A percentile compares a stretch with the other conserved stretches of the same genome.
These are phyloP conservation scores for Electrona antarctica DNA, from an alignment of 2,113 vertebrate genomes.

Conservation along the genomic window DNA sequence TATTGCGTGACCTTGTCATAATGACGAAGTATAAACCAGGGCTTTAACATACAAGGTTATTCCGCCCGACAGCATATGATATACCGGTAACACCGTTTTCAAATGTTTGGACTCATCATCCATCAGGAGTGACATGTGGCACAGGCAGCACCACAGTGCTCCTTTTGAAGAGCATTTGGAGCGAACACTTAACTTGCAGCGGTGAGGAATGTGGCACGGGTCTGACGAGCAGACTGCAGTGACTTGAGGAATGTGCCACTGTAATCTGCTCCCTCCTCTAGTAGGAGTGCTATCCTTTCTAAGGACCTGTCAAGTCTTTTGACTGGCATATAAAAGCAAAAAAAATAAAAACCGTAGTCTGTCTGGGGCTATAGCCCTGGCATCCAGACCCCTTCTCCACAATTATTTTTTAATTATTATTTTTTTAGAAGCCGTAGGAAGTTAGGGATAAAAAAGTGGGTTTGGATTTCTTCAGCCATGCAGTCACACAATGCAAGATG, in stretches of 20 bases:
- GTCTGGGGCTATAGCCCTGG: background rate
- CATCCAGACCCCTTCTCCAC: background rate
- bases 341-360: background rate
- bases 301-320: slow-evolving; percentile 35
- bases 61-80: background rate
- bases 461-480: no score
- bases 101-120: slow-evolving; percentile 49
- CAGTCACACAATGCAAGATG: no score
- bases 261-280: slow-evolving; percentile 47
- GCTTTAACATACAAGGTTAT: slow-evolving; percentile 1
- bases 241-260: slow-evolving; percentile 51
- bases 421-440: background rate
- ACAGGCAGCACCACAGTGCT: slow-evolving; percentile 40
- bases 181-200: slow-evolving; percentile 59
- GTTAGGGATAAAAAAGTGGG: no score
- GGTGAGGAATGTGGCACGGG: slow-evolving; percentile 63
- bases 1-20: no score
- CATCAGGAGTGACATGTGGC: slow-evolving; percentile 59
- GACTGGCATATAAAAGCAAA: slow-evolving; percentile 46
- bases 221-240: slow-evolving; percentile 54
- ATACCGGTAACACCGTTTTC: background rate
- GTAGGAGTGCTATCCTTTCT: slow-evolving; percentile 8
- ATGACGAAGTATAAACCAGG: no score
- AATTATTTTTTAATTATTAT: background rate
- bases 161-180: slow-evolving; percentile 54